Evolutionary conservation across 2,888 invertebrate genomes (phyloP).

Genomic region (Podotricha telesiphe): DNA sequence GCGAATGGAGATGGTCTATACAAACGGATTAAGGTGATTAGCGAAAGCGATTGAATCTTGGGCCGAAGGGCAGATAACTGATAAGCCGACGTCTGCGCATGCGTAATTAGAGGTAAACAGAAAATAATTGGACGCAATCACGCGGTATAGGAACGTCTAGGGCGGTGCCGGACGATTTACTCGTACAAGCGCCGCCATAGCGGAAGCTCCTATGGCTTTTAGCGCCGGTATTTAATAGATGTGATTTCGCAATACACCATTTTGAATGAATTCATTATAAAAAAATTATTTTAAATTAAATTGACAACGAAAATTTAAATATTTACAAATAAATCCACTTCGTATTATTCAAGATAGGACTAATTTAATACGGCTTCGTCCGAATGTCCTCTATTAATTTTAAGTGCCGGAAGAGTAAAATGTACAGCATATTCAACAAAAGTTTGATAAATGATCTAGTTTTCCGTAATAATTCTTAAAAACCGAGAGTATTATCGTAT

Average conservation of each 20-base stretch:
- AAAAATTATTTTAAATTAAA: conserved; percentile 11
- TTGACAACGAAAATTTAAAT: conserved; percentile 5
- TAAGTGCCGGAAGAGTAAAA: conserved; percentile 20
- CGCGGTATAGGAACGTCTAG: conserved; percentile 72
- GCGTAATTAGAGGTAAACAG: conserved; percentile 84
- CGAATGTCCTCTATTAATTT: conserved; percentile 23
- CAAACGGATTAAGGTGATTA: conserved; percentile 77
- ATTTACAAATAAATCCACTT: neutral
- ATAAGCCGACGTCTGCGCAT: conserved; percentile 80
- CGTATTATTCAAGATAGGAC: conserved; percentile 13
- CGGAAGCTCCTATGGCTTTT: conserved; percentile 54
- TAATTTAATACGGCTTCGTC: conserved; percentile 20
- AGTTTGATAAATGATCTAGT: conserved; percentile 20
- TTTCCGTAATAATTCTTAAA: conserved; percentile 3
- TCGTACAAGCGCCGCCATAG: conserved; percentile 50
- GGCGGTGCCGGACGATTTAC: conserved; percentile 54
- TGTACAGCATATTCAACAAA: conserved; percentile 10
- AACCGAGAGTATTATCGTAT: neutral
- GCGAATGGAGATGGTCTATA: conserved; percentile 68
- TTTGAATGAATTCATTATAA: conserved; percentile 24
- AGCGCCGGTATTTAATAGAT: conserved; percentile 34
- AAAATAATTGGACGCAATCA: conserved; percentile 83
- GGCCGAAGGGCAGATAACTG: conserved; percentile 80
- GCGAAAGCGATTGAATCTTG: conserved; percentile 73
- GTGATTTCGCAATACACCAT: conserved; percentile 19